These are phyloP conservation scores for Leptogaster cylindrica DNA, from an alignment of 2,888 invertebrate genomes.

Conservation along the genomic window DNA sequence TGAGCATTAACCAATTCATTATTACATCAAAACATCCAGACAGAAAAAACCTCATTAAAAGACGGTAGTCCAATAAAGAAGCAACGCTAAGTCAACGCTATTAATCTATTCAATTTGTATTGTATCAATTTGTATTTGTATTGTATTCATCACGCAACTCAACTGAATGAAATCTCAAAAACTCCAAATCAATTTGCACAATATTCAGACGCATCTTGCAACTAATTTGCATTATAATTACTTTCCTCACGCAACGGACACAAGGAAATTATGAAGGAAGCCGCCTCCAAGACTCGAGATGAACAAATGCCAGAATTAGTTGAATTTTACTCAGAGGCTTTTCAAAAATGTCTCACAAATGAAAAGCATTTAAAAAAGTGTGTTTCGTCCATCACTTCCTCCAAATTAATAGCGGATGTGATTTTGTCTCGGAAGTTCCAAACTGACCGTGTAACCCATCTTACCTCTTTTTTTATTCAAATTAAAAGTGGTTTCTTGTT, in stretches of 20 bases:
- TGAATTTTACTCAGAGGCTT: background rate
- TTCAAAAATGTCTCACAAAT: background rate
- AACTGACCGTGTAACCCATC: slow-evolving; percentile 16
- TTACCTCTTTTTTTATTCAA: slow-evolving; percentile 9
- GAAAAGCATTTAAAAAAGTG: background rate
- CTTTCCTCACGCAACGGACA: background rate
- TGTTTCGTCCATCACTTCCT: background rate
- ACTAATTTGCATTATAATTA: background rate
- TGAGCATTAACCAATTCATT: too few species aligned
- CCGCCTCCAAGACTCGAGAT: background rate
- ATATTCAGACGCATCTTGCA: too few species aligned
- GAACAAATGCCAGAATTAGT: background rate
- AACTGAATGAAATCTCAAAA: too few species aligned
- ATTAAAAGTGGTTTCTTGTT: slow-evolving; percentile 7
- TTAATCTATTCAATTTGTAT: too few species aligned
- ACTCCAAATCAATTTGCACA: too few species aligned
- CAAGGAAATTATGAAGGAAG: background rate
- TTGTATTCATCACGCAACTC: too few species aligned
- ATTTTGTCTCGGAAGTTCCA: slow-evolving; percentile 7
- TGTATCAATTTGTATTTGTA: too few species aligned
- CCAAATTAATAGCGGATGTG: slow-evolving; percentile 8
- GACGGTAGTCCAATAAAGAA: too few species aligned
- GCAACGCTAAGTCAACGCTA: too few species aligned
- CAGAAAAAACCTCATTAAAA: too few species aligned
- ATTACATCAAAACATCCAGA: too few species aligned